Percentiles rank a stretch among this genome's conserved stretches.
phyloP scores from a whole-genome alignment of 2,113 vertebrate species.

The Pelusios castaneus region DNA sequence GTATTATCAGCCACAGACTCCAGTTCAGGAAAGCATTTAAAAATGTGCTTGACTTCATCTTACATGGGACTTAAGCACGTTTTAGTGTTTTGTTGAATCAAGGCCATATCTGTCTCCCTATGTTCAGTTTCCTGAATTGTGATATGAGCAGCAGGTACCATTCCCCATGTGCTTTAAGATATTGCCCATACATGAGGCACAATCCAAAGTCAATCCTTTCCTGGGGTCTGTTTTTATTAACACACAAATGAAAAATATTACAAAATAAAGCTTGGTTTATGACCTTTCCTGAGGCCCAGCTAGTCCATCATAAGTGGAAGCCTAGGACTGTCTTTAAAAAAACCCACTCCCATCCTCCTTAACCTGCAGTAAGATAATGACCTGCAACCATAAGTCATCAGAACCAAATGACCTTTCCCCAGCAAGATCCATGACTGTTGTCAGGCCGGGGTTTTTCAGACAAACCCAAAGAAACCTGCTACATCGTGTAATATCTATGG shows the following conservation, averaged over 20 bases:
- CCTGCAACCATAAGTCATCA: background rate
- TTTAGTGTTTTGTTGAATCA: background rate
- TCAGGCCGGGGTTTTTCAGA: background rate
- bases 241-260: background rate
- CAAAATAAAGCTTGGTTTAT: background rate
- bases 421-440: background rate
- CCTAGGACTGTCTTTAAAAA: background rate
- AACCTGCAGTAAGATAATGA: background rate
- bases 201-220: background rate
- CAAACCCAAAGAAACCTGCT: no score
- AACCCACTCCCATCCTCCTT: background rate
- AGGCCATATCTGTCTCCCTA: fast-evolving
- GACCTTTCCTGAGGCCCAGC: background rate
- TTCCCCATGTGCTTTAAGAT: fast-evolving
- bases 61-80: background rate
- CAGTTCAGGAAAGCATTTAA: background rate
- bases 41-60: fast-evolving
- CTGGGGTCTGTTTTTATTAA: background rate
- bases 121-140: fast-evolving
- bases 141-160: fast-evolving
- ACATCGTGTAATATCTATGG: no score
- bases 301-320: background rate
- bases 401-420: background rate
- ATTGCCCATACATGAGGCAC: background rate
- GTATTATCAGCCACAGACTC: background rate